Conservation (phyloP, 2,888 invertebrate genomes). For the Lepidonotus clava region DNA sequence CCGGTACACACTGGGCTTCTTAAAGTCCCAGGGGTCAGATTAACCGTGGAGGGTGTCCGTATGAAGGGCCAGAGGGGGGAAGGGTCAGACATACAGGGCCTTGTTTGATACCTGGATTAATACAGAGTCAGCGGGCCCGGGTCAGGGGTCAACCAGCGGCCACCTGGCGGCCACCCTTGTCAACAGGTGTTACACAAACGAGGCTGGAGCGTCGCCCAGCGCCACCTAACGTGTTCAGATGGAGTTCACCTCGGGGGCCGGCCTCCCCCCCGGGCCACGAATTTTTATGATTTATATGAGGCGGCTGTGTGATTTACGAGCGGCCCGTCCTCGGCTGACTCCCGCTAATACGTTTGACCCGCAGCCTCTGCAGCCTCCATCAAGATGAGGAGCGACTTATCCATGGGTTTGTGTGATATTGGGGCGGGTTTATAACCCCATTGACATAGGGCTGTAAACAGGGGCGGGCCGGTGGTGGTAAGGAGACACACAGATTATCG, state of each 20-base stretch:
- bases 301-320: not conserved
- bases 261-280: not conserved
- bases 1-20: not conserved
- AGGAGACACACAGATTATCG: too few relatives aligned
- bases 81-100: too few relatives aligned
- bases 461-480: not conserved
- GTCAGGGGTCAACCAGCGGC: not conserved
- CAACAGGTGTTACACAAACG: conserved; percentile 23
- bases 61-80: too few relatives aligned
- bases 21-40: too few relatives aligned
- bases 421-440: too few relatives aligned
- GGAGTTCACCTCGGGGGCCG: not conserved
- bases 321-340: too few relatives aligned
- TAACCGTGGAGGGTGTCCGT: too few relatives aligned
- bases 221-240: not conserved
- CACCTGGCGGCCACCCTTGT: not conserved
- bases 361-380: not conserved
- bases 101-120: not conserved
- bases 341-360: too few relatives aligned
- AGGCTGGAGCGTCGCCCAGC: not conserved
- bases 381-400: not conserved
- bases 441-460: not conserved
- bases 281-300: not conserved
- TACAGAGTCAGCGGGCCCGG: not conserved
- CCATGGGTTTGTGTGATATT: too few relatives aligned